phyloP scores from a whole-genome alignment of 1,140 invertebrate species.

The Phymorhynchus buccinoides region DNA sequence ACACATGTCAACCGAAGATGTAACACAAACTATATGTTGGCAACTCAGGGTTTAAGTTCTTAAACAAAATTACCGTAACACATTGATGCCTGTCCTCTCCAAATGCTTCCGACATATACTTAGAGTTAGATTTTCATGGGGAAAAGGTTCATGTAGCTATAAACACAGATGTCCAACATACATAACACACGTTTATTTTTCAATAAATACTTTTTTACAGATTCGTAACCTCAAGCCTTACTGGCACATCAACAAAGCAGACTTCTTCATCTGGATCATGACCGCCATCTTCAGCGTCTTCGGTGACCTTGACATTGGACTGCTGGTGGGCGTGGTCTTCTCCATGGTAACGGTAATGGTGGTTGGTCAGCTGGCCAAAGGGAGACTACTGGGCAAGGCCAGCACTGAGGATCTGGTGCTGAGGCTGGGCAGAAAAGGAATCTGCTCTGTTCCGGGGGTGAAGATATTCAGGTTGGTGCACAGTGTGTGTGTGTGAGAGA shows the following conservation, averaged over 20 bases:
- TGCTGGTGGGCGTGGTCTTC: constrained; percentile 60
- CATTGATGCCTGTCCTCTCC: too few species aligned
- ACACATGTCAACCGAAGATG: too few species aligned
- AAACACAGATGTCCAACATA: too few species aligned
- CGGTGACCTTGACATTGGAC: constrained; percentile 59
- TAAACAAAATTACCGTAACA: too few species aligned
- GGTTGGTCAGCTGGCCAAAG: constrained; percentile 35
- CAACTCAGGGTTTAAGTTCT: too few species aligned
- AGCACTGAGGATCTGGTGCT: constrained; percentile 6
- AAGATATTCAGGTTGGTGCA: constrained; percentile 18
- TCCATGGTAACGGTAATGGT: constrained; percentile 58
- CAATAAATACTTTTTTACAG: neutral
- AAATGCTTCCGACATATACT: too few species aligned
- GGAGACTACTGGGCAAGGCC: constrained; percentile 25
- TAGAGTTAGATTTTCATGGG: too few species aligned
- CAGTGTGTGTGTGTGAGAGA: neutral
- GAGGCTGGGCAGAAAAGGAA: neutral
- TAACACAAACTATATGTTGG: too few species aligned
- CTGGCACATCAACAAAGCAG: constrained; percentile 65
- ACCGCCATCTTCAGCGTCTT: constrained; percentile 56
- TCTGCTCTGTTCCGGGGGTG: constrained; percentile 4
- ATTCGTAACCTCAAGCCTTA: constrained; percentile 74
- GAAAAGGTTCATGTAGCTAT: too few species aligned
- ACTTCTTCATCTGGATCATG: constrained; percentile 65
- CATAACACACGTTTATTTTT: too few species aligned